Base-by-base conservation (phyloP, 2,888 invertebrate species). In the Drosophila nr. fundita region DNA sequence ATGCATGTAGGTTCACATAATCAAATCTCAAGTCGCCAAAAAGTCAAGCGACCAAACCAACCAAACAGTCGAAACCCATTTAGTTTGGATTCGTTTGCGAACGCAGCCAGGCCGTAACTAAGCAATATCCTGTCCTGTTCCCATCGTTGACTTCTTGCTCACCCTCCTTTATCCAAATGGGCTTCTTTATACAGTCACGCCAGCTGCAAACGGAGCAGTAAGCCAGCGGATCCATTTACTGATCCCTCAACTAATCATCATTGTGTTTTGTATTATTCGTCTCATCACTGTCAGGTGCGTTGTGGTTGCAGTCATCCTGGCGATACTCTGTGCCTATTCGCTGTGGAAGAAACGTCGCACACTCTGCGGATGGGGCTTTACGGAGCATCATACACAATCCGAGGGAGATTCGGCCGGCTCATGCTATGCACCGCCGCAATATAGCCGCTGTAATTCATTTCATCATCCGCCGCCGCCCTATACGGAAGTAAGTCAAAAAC, bases 401-500 rank as follows among this genome's bases (percentile, higher is more conserved):
- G 96, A 97, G 86, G 95, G 95, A 32, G 96, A 96, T 92, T 97
- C 96, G 0, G 95, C 96, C 5, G 96, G 96, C 45, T 97, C 97
- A 1, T 96, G 96, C 88, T 97, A 96, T 92, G 96, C 96, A 0
- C 97, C 97, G 11, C 97, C 97, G 0, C 96, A 96, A 85, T 97
- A 97, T 92, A 96, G 96, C 91, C 95, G 97, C 90, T 97, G 97
- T 90, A 96, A 96, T 70, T 97, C 97, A 68, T 96, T 97, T 91
- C 96, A 96, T 89, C 96, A 96, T 91, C 95, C 96, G 3, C 97
- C 97, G 34, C 97, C 97, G 27, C 97, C 97, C 1, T 97, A 97
- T 93, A 96, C 96, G 73, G 97, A 97, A 95, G 97, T 97, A 92
- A 87, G 70, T 72, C 11, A n/a, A 29, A 29, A 48, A 27, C 15